Percentiles rank a stretch among this genome's conserved stretches.
These are phyloP conservation scores for Carassius gibelio DNA, from an alignment of 2,113 vertebrate species.

Conservation along the genomic window DNA sequence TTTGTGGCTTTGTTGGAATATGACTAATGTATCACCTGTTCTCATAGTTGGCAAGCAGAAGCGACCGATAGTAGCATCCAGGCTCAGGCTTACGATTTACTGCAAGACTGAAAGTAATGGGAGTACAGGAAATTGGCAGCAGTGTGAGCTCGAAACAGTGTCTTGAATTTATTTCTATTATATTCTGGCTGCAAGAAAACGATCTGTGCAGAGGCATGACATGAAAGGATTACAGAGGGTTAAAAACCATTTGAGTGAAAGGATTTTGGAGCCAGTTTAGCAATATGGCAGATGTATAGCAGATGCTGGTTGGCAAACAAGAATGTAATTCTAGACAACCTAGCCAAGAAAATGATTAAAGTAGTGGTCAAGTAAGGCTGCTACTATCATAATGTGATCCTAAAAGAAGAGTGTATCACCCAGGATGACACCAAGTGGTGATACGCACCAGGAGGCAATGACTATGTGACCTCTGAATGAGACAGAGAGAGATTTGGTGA, in stretches of 20 bases:
- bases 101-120: constrained; percentile 10
- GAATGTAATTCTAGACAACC: not conserved
- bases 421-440: not conserved
- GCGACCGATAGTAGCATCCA: not conserved
- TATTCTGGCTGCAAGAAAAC: not conserved
- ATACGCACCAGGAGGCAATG: not conserved
- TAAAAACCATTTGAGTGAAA: not conserved
- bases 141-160: constrained; percentile 12
- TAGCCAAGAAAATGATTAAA: not conserved
- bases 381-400: not conserved
- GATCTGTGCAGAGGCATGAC: not conserved
- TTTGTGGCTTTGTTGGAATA: not conserved
- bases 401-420: not conserved
- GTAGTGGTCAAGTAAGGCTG: not conserved
- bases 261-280: not conserved
- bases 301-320: not conserved
- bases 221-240: not conserved
- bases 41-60: not conserved
- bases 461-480: constrained; percentile 3
- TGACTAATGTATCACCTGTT: not conserved
- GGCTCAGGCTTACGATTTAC: not conserved
- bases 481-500: not conserved
- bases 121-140: not conserved
- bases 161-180: constrained; percentile 22
- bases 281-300: not conserved